These are phyloP conservation scores for Plebejus melissa DNA, from an alignment of 2,888 invertebrate species.

Conservation along the genomic window DNA sequence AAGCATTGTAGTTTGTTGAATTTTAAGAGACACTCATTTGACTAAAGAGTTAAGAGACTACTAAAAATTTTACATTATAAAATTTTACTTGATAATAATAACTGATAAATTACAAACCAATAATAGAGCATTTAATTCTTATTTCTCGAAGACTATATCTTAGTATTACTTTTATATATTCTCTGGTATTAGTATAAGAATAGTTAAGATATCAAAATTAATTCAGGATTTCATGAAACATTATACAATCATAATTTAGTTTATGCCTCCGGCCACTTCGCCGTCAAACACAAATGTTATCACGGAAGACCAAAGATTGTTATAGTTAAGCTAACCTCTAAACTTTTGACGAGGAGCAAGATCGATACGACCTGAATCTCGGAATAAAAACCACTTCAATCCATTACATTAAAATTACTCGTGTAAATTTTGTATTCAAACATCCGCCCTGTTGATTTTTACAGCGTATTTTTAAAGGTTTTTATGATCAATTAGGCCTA, in stretches of 20 bases:
- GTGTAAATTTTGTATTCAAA: slow-evolving; percentile 7
- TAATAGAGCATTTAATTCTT: background rate
- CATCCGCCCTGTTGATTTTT: slow-evolving; percentile 7
- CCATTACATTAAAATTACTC: slow-evolving; percentile 13
- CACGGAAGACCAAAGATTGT: background rate
- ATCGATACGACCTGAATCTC: slow-evolving; percentile 8
- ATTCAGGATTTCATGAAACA: background rate
- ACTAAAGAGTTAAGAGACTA: too few relatives aligned
- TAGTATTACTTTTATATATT: too few relatives aligned
- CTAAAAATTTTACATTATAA: background rate
- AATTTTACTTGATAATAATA: background rate
- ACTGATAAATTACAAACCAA: background rate
- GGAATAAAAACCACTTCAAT: background rate
- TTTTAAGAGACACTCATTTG: background rate
- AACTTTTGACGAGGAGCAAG: slow-evolving; percentile 18
- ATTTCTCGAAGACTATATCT: background rate
- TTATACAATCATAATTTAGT: background rate
- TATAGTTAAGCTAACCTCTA: background rate
- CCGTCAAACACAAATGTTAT: background rate
- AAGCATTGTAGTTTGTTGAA: background rate
- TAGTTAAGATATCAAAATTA: background rate
- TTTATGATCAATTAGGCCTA: slow-evolving; percentile 4
- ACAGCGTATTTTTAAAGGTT: background rate
- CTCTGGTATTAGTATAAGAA: too few relatives aligned
- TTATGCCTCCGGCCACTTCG: background rate